Percentiles rank a stretch among this genome's conserved stretches.
Evolutionary conservation across 1,140 invertebrate genomes (phyloP).

Genomic region (Cydia pomonella): DNA sequence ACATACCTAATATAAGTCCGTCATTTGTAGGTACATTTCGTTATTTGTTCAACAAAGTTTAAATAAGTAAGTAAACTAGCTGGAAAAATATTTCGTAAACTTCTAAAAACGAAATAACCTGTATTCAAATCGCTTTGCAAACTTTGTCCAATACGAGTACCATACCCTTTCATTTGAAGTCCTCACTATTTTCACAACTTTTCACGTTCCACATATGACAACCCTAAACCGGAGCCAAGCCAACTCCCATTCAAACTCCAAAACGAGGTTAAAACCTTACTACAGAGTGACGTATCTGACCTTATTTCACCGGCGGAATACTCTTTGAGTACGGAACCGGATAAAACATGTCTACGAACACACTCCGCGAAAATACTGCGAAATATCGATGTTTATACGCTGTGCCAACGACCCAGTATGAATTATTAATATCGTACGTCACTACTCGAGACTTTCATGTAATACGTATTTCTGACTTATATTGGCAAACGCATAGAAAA

Average conservation of each 20-base stretch:
- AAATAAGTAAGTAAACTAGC: too few species aligned
- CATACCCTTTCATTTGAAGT: too few species aligned
- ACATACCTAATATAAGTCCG: too few species aligned
- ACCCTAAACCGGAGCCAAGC: slow-evolving; percentile 4
- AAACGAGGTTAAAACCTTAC: slow-evolving; percentile 15
- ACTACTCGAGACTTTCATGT: neutral
- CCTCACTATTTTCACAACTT: neutral
- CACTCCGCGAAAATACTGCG: slow-evolving; percentile 10
- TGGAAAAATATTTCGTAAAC: too few species aligned
- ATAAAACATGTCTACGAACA: slow-evolving; percentile 9
- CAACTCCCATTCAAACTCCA: slow-evolving; percentile 15
- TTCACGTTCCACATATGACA: neutral
- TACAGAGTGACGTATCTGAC: neutral
- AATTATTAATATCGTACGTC: slow-evolving; percentile 18
- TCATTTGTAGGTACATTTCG: too few species aligned
- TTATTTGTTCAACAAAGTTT: too few species aligned
- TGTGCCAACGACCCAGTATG: neutral
- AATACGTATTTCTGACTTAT: too few species aligned
- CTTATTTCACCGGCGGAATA: neutral
- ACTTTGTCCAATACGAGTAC: too few species aligned
- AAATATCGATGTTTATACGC: slow-evolving; percentile 19
- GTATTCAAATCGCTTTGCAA: too few species aligned
- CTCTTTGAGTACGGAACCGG: neutral
- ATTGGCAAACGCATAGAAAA: too few species aligned
- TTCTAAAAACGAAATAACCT: too few species aligned